Percentiles rank a stretch among this genome's conserved stretches.
phyloP scores from a whole-genome alignment of 2,888 invertebrate species.

The Patella pellucida region DNA sequence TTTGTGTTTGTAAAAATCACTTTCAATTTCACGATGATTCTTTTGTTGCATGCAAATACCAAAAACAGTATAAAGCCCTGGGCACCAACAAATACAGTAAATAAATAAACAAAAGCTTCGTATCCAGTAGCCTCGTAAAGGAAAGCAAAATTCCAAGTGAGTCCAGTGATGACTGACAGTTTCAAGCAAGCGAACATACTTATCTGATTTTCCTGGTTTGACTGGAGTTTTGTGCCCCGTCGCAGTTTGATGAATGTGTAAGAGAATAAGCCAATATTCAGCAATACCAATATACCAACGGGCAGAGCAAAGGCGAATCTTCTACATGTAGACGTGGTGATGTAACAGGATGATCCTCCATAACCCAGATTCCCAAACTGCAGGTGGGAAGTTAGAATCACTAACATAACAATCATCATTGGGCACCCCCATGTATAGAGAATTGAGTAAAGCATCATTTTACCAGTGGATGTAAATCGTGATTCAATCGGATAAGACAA shows the following conservation, averaged over 20 bases:
- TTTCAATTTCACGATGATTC: neutral
- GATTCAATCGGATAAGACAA: neutral
- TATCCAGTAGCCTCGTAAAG: slow-evolving; percentile 1
- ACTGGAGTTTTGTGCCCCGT: neutral
- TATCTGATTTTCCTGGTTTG: neutral
- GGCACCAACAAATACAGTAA: slow-evolving; percentile 15
- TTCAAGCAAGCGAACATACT: slow-evolving; percentile 23
- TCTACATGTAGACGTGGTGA: neutral
- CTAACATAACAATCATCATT: neutral
- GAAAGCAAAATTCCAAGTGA: slow-evolving; percentile 26
- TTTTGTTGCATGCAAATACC: slow-evolving; percentile 25
- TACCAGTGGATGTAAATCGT: neutral
- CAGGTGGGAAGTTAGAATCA: neutral
- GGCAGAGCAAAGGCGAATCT: slow-evolving; percentile 18
- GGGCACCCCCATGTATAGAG: neutral
- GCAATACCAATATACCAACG: slow-evolving; percentile 10
- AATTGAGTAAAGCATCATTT: neutral
- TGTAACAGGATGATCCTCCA: slow-evolving; percentile 16
- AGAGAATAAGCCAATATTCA: slow-evolving; percentile 24
- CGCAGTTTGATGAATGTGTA: slow-evolving; percentile 21
- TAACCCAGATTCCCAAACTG: neutral
- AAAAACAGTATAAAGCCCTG: slow-evolving; percentile 25
- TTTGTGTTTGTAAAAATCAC: neutral
- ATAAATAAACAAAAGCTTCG: slow-evolving; percentile 12
- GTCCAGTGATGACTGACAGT: slow-evolving; percentile 25